Conservation (phyloP, 1,140 invertebrate species). For the Dufourea novaeangliae region DNA sequence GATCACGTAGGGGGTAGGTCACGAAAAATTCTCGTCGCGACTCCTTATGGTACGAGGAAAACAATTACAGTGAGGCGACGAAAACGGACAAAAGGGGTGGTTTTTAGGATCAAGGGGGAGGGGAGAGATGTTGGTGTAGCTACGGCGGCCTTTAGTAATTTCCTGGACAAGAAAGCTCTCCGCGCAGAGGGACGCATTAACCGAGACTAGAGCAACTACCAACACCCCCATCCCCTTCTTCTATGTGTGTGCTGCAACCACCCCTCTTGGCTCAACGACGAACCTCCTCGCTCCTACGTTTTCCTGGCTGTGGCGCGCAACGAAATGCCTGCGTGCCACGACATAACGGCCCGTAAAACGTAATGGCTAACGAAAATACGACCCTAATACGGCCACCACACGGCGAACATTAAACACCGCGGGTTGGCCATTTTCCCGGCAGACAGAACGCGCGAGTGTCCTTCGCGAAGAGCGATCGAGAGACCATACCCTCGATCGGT, state of each 20-base stretch:
- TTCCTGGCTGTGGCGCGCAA: background rate
- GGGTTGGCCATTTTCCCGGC: background rate
- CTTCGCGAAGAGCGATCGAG: slow-evolving; percentile 28
- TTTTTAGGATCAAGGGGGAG: background rate
- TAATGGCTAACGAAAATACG: slow-evolving; percentile 55
- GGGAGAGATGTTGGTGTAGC: background rate
- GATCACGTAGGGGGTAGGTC: background rate
- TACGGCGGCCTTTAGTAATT: slow-evolving; percentile 6
- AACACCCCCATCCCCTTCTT: background rate
- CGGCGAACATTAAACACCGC: slow-evolving; percentile 39
- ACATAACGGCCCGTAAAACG: slow-evolving; percentile 58
- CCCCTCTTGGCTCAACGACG: too few relatives aligned
- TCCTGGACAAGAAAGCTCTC: slow-evolving; percentile 38
- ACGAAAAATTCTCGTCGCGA: slow-evolving; percentile 11
- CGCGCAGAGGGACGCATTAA: slow-evolving; percentile 45
- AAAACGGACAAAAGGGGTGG: slow-evolving; percentile 13
- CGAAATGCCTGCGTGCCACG: slow-evolving; percentile 22
- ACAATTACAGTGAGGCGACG: slow-evolving; percentile 41
- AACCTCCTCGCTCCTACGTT: too few relatives aligned
- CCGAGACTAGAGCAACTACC: slow-evolving; percentile 17
- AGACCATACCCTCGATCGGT: slow-evolving; percentile 11
- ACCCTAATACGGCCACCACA: slow-evolving; percentile 41
- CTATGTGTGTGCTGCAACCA: too few relatives aligned
- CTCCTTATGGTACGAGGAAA: slow-evolving; percentile 2
- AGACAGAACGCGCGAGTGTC: slow-evolving; percentile 18